Evolutionary conservation across 2,888 invertebrate genomes (phyloP).

Genomic region (Drosophila seclusa): DNA sequence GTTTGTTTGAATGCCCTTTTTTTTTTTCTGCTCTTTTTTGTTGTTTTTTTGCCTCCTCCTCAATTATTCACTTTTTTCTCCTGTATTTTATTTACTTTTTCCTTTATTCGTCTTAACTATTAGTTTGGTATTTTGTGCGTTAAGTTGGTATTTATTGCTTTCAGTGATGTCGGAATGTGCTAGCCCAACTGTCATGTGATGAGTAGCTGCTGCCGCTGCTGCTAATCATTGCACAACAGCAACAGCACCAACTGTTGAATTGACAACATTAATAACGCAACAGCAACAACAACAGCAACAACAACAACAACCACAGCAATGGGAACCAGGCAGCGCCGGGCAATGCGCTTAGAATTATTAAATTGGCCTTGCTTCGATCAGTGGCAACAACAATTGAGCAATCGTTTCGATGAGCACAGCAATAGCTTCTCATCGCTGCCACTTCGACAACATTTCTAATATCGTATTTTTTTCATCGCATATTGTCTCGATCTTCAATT

Average conservation of each 20-base stretch:
- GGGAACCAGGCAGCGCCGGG: conserved; percentile 51
- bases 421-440: conserved; percentile 5
- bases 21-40: conserved; percentile 18
- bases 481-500: not conserved
- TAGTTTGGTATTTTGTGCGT: conserved; percentile 83
- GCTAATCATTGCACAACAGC: conserved; percentile 75
- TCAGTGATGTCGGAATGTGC: conserved; percentile 82
- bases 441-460: not conserved
- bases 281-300: not conserved
- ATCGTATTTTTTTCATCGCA: conserved; percentile 2
- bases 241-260: conserved; percentile 18
- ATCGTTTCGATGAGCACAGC: conserved; percentile 27
- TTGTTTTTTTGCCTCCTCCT: conserved; percentile 12
- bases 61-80: conserved; percentile 15
- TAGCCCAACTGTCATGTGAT: conserved; percentile 67
- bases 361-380: conserved; percentile 56
- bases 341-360: conserved; percentile 68
- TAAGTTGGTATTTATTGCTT: conserved; percentile 84
- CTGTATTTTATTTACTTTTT: not conserved
- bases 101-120: conserved; percentile 73
- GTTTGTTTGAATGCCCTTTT: conserved; percentile 22
- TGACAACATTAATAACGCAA: conserved; percentile 9
- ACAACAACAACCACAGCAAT: conserved; percentile 38
- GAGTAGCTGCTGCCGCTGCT: conserved; percentile 61
- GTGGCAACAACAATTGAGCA: conserved; percentile 48